Percentiles rank a stretch among this genome's conserved stretches.
Evolutionary conservation across 1,140 invertebrate species (phyloP).

Genomic region (Heliconius nattereri): DNA sequence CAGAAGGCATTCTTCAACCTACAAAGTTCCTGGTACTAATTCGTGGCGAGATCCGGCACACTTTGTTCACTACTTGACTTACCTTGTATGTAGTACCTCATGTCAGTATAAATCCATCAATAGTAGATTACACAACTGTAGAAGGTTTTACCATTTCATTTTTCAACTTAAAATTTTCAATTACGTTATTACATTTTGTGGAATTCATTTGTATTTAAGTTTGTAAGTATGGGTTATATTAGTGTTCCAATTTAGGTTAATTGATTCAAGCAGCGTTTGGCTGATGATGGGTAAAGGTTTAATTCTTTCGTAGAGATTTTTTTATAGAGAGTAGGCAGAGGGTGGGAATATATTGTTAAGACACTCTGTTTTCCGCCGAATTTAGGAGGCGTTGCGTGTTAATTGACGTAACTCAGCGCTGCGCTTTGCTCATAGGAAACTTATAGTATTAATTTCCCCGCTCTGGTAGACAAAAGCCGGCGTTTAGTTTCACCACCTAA

Average conservation of each 20-base stretch:
- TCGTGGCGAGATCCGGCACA: conserved; percentile 24
- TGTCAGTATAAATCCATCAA: conserved; percentile 14
- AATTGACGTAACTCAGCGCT: too few relatives aligned
- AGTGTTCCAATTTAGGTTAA: not conserved
- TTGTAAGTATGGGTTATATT: not conserved
- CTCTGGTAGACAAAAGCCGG: too few relatives aligned
- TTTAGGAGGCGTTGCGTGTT: too few relatives aligned
- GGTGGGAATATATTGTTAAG: too few relatives aligned
- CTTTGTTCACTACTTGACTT: conserved; percentile 1
- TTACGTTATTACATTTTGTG: not conserved
- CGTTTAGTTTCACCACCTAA: too few relatives aligned
- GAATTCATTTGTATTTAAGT: not conserved
- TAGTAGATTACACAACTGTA: not conserved
- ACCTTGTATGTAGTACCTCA: not conserved
- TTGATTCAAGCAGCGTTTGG: too few relatives aligned
- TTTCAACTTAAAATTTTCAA: not conserved
- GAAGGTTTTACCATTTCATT: not conserved
- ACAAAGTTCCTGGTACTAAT: conserved; percentile 27
- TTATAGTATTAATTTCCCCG: too few relatives aligned
- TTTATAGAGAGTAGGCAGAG: too few relatives aligned
- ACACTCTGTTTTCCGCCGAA: too few relatives aligned
- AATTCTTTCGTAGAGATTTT: too few relatives aligned
- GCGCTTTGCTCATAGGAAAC: too few relatives aligned
- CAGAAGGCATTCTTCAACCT: conserved; percentile 27
- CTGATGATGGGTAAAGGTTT: too few relatives aligned